Base-by-base conservation (phyloP, 2,797 vertebrate species). In the Novumbra hubbsi region DNA sequence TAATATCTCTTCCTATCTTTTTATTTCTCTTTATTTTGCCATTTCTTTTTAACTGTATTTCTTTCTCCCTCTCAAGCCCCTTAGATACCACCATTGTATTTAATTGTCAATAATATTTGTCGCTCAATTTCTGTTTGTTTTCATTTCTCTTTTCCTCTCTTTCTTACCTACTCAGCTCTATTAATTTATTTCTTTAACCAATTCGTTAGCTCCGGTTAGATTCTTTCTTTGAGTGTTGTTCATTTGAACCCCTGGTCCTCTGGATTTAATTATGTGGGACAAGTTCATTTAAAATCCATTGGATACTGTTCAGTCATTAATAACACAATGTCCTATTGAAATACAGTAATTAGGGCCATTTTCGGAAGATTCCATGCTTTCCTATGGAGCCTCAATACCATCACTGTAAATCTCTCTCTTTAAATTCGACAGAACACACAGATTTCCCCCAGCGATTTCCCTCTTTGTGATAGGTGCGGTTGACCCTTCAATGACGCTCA, bases 381-480 rank as follows among this genome's bases (percentile, higher is more conserved):
- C 32, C 32, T 2, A 5, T 5, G n/a, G 1, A n/a, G n/a, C 55
- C 24, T 14, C 12, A 14, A 28, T 64, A 24, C 28, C 49, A 48
- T 32, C 69, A 32, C 27, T 55, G 49, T 49, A 9, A 27, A 50
- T 45, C 16, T 48, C 19, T 48, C 19, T 11, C 17, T 16, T 17
- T 19, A 3, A 60, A 71, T 75, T n/a, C n/a, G 60, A 63, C 55
- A 57, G 27, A 63, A 30, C 27, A 30, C 24, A 63, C 57, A 24
- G 57, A 62, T 27, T 63, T n/a, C n/a, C n/a, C n/a, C n/a, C n/a
- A 55, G 7, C 4, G 16, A 63, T 55, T 6, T 5, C 50, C 17
- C 50, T n/a, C n/a, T 5, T 5, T 17, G 50, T 17, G 50, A n/a
- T 17, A n/a, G 50, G 19, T 5, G 6, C 41, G 3, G 41, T 45